phyloP scores from a whole-genome alignment of 2,113 vertebrate genomes.

The Hiodon tergisus region DNA sequence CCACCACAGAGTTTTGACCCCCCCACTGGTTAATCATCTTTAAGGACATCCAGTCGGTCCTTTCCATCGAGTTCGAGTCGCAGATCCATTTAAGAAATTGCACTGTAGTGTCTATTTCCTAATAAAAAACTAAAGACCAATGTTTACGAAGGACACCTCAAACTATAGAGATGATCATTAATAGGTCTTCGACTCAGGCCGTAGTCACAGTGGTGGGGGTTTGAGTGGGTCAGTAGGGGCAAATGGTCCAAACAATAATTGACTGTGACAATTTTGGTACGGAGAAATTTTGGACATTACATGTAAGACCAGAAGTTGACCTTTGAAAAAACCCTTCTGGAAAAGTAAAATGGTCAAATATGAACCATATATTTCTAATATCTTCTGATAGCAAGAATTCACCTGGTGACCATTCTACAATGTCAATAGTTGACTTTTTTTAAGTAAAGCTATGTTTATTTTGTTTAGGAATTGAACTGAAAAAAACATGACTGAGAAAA shows the following conservation, averaged over 20 bases:
- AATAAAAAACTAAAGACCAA: background rate
- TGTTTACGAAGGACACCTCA: background rate
- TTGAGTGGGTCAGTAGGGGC: background rate
- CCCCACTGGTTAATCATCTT: background rate
- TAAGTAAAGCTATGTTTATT: no score
- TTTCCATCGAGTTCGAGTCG: background rate
- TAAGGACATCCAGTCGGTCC: background rate
- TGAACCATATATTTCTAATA: no score
- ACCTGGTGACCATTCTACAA: no score
- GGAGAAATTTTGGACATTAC: no score
- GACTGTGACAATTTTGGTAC: background rate
- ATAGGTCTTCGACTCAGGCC: background rate
- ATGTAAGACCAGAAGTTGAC: no score
- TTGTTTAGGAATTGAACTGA: no score
- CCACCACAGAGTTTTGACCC: slow-evolving; percentile 57
- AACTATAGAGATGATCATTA: background rate
- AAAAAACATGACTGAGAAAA: no score
- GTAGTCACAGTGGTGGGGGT: background rate
- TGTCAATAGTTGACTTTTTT: no score
- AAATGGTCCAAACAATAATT: slow-evolving; percentile 10
- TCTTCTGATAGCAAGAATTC: no score
- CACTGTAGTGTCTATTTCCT: background rate
- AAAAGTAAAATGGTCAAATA: no score
- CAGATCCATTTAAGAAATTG: background rate
- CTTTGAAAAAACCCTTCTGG: no score